Evolutionary conservation across 2,888 invertebrate genomes (phyloP).

Genomic region (Agrotis exclamationis): DNA sequence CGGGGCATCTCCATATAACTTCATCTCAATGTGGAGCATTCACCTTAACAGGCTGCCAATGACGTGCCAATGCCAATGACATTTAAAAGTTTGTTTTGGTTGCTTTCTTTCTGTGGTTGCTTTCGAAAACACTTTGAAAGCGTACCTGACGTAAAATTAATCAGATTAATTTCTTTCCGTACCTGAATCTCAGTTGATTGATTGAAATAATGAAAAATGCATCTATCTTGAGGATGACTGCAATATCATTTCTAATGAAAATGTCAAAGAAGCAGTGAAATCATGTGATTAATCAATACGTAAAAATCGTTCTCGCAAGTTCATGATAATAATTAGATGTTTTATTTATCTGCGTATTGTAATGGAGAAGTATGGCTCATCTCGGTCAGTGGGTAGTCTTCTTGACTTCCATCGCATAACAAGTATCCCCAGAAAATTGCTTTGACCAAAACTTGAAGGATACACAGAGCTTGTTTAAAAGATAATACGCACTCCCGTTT

Average conservation of each 20-base stretch:
- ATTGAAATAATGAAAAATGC: not conserved
- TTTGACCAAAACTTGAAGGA: not conserved
- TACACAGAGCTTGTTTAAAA: not conserved
- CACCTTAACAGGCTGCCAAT: too few species aligned
- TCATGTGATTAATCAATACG: not conserved
- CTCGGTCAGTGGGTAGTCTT: too few species aligned
- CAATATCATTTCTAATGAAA: not conserved
- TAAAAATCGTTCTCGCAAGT: not conserved
- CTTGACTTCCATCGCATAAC: not conserved
- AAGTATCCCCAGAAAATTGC: constrained; percentile 7
- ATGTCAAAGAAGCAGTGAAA: not conserved
- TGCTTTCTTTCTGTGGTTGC: too few species aligned
- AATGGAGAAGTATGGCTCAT: not conserved
- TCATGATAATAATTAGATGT: not conserved
- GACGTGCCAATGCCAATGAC: too few species aligned
- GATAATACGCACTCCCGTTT: not conserved
- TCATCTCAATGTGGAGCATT: too few species aligned
- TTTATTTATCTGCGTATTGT: not conserved
- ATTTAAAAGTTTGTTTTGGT: too few species aligned
- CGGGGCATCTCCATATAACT: too few species aligned
- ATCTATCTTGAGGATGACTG: not conserved
- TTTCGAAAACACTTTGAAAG: too few species aligned
- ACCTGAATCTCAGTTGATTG: too few species aligned
- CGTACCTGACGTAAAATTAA: too few species aligned
- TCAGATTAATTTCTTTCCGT: too few species aligned